Evolutionary conservation across 2,797 vertebrate species (phyloP).

Genomic region (Chaenodraco wilsoni): DNA sequence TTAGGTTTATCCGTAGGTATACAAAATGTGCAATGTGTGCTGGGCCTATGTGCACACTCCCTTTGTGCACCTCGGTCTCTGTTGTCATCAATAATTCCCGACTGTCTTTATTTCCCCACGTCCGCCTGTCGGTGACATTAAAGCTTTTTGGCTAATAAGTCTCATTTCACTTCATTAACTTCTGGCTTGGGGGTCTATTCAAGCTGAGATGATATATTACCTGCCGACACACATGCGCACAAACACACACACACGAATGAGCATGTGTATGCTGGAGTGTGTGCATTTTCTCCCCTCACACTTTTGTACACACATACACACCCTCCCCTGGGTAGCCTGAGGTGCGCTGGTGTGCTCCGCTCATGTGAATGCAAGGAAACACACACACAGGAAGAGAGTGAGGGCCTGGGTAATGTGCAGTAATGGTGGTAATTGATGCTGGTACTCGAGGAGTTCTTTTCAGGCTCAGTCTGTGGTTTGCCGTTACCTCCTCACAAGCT

Average conservation of each 20-base stretch:
- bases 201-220: constrained; percentile 83
- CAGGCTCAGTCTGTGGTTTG: constrained; percentile 50
- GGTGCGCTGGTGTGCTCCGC: constrained; percentile 45
- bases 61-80: constrained; percentile 49
- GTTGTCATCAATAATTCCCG: constrained; percentile 69
- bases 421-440: constrained; percentile 78
- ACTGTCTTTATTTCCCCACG: constrained; percentile 65
- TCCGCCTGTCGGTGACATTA: constrained; percentile 80
- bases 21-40: constrained; percentile 19
- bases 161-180: constrained; percentile 88
- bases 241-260: constrained; percentile 43
- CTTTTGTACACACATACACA: constrained; percentile 14
- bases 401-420: constrained; percentile 66
- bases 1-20: constrained; percentile 4
- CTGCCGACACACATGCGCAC: constrained; percentile 39
- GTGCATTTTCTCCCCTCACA: constrained; percentile 36
- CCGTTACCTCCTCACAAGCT: constrained; percentile 28
- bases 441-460: constrained; percentile 58
- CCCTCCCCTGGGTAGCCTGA: constrained; percentile 56
- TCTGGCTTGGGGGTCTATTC: constrained; percentile 82
- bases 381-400: constrained; percentile 64
- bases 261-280: constrained; percentile 41
- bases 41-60: constrained; percentile 23
- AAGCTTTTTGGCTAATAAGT: constrained; percentile 84
- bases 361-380: constrained; percentile 43